phyloP scores from a whole-genome alignment of 2,113 vertebrate species.

The Vulpes ferrilata region DNA sequence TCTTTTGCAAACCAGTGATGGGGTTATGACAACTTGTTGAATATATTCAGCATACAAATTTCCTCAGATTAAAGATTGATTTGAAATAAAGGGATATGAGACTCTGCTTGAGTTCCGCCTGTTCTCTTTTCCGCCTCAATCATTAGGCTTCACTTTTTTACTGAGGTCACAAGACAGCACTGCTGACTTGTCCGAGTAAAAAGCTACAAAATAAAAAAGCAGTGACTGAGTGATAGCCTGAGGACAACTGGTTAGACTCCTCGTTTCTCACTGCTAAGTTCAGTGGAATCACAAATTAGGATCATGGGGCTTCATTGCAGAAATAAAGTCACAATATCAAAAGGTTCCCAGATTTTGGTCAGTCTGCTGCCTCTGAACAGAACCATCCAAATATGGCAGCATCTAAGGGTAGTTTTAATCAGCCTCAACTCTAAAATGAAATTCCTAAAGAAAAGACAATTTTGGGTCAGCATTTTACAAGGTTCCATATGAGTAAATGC shows the following conservation, averaged over 20 bases:
- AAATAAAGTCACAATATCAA: conserved; percentile 6
- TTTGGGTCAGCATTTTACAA: neutral
- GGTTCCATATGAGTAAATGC: neutral
- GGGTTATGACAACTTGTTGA: neutral
- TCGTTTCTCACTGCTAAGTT: neutral
- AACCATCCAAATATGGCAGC: neutral
- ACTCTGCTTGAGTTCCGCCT: neutral
- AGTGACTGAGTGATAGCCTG: neutral
- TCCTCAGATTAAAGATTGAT: neutral
- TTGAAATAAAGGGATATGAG: conserved; percentile 23
- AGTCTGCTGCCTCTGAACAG: neutral
- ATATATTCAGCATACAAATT: neutral
- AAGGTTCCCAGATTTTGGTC: neutral
- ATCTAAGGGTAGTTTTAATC: neutral
- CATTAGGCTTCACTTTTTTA: neutral
- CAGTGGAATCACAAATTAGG: conserved; percentile 21
- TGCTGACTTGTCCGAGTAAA: conserved; percentile 32
- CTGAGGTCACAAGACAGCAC: neutral
- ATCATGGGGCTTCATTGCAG: neutral
- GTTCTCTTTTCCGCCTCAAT: neutral
- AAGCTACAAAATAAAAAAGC: neutral
- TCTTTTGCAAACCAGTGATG: neutral
- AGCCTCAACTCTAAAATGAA: conserved; percentile 40
- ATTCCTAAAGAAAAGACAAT: conserved; percentile 15
- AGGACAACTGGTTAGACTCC: neutral